Conservation (phyloP, 23 tunicate genomes). For the Diplosoma virens region DNA sequence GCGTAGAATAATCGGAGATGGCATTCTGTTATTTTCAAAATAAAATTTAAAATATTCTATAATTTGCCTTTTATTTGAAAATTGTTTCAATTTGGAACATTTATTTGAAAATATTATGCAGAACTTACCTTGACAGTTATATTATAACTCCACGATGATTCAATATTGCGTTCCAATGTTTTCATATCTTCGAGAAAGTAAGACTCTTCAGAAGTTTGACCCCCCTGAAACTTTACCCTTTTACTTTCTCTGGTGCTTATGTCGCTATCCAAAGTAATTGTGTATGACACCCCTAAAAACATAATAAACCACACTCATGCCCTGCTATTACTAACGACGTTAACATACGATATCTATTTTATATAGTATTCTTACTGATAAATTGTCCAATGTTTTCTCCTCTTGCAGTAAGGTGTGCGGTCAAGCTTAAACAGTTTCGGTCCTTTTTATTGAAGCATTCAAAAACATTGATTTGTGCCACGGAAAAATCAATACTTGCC, state of each 20-base stretch:
- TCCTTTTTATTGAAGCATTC: slow-evolving; percentile 31
- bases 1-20: slow-evolving; percentile 45
- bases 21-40: slow-evolving; percentile 49
- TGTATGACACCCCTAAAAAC: neutral
- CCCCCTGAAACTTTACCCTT: neutral
- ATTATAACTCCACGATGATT: slow-evolving; percentile 2
- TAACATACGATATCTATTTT: neutral
- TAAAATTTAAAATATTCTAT: no score
- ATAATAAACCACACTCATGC: no score
- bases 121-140: slow-evolving; percentile 41
- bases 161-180: neutral
- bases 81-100: no score
- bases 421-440: slow-evolving; percentile 24
- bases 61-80: no score
- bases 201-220: neutral
- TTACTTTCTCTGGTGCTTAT: neutral
- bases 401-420: slow-evolving; percentile 13
- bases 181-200: neutral
- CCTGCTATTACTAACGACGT: no score
- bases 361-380: slow-evolving; percentile 19
- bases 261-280: neutral
- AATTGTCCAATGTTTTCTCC: slow-evolving; percentile 28
- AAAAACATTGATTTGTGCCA: slow-evolving; percentile 16
- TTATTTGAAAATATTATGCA: neutral
- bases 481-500: neutral